Base-by-base conservation (phyloP, 2,113 vertebrate species). In the Choloepus hoffmanni region DNA sequence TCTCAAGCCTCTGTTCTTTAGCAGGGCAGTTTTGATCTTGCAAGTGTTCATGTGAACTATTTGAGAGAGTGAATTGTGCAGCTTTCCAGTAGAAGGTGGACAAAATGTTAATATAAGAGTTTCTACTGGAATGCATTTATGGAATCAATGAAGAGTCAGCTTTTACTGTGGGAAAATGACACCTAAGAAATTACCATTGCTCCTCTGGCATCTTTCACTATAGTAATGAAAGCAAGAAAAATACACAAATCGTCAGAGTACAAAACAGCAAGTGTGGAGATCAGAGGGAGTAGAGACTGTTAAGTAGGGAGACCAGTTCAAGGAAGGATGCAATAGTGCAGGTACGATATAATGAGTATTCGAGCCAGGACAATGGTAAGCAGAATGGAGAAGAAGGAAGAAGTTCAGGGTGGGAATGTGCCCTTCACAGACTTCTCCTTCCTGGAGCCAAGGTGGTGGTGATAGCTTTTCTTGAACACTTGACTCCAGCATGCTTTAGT, bases 51-150 rank as follows among this genome's bases (percentile, higher is more conserved):
- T 48, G 53, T 83, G 48, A 77, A 84, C 65, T 91, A 19, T 78
- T 72, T 58, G 72, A 55, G 72, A 21, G 43, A 92, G 63, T 73
- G 33, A 91, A 62, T 50, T n/a, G 14, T 40, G 26, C 60, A 70
- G 33, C 16, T 55, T 18, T 90, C 79, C 45, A 48, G 86, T 48
- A 58, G 12, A n/a, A 94, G 13, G 18, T 72, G 33, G 36, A 70
- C 63, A 84, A 93, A 93, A 45, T 67, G 33, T 93, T 90, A 93
- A 82, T 18, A 70, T 19, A 67, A 15, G 26, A 16, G 72, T 84
- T 84, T 91, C 26, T 88, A 78, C 48, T 84, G 33, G 88, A 91
- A n/a, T 4, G 33, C 4, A 45, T 30, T 93, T 88, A 30, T 78
- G 48, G 21, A 50, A 91, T 84, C 63, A 67, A 50, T 60, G 28